These are phyloP conservation scores for Sesia apiformis DNA, from an alignment of 2,888 invertebrate species.

Conservation along the genomic window DNA sequence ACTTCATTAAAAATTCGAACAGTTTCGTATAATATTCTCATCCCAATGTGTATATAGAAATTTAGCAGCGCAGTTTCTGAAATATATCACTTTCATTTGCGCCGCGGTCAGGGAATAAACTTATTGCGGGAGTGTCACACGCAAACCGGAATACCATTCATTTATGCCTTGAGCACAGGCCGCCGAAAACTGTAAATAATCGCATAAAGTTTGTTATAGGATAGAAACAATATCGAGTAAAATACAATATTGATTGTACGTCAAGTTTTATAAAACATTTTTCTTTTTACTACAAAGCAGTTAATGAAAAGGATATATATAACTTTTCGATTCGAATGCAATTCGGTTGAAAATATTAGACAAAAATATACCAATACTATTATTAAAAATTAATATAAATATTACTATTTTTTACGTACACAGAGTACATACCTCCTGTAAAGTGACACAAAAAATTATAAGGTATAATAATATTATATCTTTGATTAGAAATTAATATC, in stretches of 20 bases:
- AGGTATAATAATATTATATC: too few relatives aligned
- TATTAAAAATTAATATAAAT: too few relatives aligned
- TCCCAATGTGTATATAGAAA: not conserved
- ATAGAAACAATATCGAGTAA: constrained; percentile 8
- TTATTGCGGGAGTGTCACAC: constrained; percentile 34
- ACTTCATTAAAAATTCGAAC: not conserved
- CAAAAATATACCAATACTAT: too few relatives aligned
- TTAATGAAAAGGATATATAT: too few relatives aligned
- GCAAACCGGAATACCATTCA: constrained; percentile 29
- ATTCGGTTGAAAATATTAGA: too few relatives aligned
- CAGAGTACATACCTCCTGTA: too few relatives aligned
- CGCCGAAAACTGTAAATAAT: constrained; percentile 40
- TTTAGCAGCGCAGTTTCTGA: not conserved
- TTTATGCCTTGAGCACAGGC: constrained; percentile 13
- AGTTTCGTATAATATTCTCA: not conserved
- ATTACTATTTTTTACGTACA: too few relatives aligned
- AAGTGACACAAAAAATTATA: too few relatives aligned
- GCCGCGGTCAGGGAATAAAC: constrained; percentile 7
- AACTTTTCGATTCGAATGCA: too few relatives aligned
- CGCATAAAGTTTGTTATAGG: constrained; percentile 12
- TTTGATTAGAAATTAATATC: too few relatives aligned
- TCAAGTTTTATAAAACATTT: too few relatives aligned
- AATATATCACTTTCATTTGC: not conserved
- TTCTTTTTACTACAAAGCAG: too few relatives aligned
- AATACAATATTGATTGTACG: not conserved